Evolutionary conservation across 2,888 invertebrate genomes (phyloP).

Genomic region (Anorthoa munda): DNA sequence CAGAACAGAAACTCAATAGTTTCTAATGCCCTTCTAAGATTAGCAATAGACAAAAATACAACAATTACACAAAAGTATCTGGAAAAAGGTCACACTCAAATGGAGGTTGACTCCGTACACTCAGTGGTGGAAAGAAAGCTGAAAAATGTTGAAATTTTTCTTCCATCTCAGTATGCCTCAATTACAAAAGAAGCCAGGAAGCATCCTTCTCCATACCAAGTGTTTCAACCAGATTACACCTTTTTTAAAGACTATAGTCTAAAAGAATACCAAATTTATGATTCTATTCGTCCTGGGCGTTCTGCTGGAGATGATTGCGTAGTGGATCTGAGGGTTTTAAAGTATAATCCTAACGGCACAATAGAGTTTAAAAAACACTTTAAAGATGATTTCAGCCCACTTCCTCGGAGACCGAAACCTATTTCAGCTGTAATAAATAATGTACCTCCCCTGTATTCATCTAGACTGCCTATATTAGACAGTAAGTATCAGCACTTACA

Average conservation of each 20-base stretch:
- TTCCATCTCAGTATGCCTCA: background rate
- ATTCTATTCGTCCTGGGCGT: constrained; percentile 2
- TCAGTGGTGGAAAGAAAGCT: background rate
- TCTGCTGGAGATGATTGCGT: constrained; percentile 65
- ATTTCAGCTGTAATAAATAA: too few species aligned
- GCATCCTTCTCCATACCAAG: background rate
- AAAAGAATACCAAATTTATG: background rate
- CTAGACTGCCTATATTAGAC: too few species aligned
- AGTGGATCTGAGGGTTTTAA: constrained; percentile 54
- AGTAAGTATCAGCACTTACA: too few species aligned
- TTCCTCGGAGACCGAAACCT: too few species aligned
- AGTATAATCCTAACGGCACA: too few species aligned
- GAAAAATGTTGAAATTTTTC: background rate
- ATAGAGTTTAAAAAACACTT: too few species aligned
- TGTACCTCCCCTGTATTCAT: too few species aligned
- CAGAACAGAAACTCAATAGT: background rate
- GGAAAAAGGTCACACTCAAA: constrained; percentile 59
- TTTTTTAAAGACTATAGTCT: background rate
- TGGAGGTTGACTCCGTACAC: background rate
- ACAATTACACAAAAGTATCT: constrained; percentile 18
- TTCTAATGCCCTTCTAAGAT: constrained; percentile 44
- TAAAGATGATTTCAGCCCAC: too few species aligned
- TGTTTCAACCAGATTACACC: background rate
- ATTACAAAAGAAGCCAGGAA: background rate
- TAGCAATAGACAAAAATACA: constrained; percentile 45